Base-by-base conservation (phyloP, 2,797 vertebrate species). In the Podarcis siculus region DNA sequence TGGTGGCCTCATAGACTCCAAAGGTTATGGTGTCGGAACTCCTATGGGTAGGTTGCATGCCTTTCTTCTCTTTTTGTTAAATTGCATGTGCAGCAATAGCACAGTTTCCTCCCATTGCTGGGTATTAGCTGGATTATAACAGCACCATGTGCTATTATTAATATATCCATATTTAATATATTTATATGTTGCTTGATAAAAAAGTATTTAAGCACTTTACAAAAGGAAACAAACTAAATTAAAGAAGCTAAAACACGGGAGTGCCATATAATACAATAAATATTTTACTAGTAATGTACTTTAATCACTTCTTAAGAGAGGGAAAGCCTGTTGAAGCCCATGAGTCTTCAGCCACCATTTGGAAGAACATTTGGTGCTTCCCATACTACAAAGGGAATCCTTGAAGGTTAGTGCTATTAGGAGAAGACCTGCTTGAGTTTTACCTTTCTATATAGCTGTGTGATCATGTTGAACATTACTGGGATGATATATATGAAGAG, bases 1-100 rank as follows among this genome's bases (percentile, higher is more conserved):
- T 69, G 99, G 99, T 86, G 98, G 98, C 91, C 98, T 99, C 91
- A 99, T 99, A 94, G 98, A 99, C 96, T 99, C 98, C 92, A 98
- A 98, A 96, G 98, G 98, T 90, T 99, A 99, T 0, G 99, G 99
- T 0, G 98, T 99, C 30, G 99, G 98, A 93, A 99, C 99, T 78
- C 99, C 99, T 49, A 99, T 99, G 98, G 99, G 98, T 99, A 98
- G 61, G 98, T 98, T 87, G 67, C 73, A 81, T 75, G 86, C 87
- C 91, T 30, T 1, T 82, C 89, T 79, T 94, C 82, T 92, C 15
- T 92, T 45, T 84, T 95, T 91, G 92, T 95, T 95, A 89, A 64
- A 92, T 93, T 89, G 95, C 87, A 87, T 67, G 42, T 90, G 23
- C 25, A 88, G 9, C 23, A 83, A 87, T n/a, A 89, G 66, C 85